Evolutionary conservation across 2,888 invertebrate species (phyloP).

Genomic region (Cancer borealis): DNA sequence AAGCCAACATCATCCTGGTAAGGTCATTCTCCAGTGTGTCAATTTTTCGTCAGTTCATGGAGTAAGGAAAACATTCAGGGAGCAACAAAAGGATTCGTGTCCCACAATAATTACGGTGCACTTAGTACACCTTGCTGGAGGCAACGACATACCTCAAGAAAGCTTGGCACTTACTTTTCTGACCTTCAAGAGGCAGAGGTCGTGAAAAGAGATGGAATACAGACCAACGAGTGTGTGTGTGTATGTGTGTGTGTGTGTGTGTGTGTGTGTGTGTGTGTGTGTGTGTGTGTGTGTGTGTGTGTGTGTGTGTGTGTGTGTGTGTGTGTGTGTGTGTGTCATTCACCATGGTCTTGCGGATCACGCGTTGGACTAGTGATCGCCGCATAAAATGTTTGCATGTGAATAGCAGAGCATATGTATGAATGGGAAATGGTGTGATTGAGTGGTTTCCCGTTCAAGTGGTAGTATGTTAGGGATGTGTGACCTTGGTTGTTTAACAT

Average conservation of each 20-base stretch:
- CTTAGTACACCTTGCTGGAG: neutral
- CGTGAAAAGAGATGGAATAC: neutral
- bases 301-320: too few relatives aligned
- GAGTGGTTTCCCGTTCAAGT: too few relatives aligned
- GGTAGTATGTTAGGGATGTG: too few relatives aligned
- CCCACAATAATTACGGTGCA: constrained; percentile 22
- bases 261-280: neutral
- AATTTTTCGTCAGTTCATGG: neutral
- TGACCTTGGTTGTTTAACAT: too few relatives aligned
- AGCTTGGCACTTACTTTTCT: neutral
- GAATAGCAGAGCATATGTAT: too few relatives aligned
- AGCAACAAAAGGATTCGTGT: neutral
- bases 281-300: neutral
- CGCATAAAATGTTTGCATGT: too few relatives aligned
- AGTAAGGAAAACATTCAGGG: neutral
- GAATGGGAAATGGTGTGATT: too few relatives aligned
- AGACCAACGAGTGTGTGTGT: too few relatives aligned
- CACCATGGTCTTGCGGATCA: too few relatives aligned
- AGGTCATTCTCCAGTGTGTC: neutral
- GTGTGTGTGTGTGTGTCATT: too few relatives aligned
- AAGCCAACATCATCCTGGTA: neutral
- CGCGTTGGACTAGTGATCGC: too few relatives aligned
- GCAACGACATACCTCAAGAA: neutral
- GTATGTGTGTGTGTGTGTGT: too few relatives aligned
- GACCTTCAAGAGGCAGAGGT: neutral